Evolutionary conservation across 2,797 vertebrate species (phyloP), one percentile per base, ranked within the genome.

Genomic region (Prionace glauca): DNA sequence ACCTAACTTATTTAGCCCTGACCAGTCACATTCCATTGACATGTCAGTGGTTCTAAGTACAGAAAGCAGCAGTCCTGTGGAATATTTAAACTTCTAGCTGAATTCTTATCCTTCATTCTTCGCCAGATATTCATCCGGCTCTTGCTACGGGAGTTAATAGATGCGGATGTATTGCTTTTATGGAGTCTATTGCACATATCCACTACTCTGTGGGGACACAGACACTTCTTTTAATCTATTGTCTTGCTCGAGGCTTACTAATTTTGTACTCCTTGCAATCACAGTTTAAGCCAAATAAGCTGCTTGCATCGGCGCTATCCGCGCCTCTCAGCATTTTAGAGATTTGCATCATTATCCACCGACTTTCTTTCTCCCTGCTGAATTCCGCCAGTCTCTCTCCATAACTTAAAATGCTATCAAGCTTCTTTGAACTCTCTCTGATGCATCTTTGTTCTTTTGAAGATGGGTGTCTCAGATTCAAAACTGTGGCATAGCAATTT

Each of bases 161-260:
- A 62, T 67, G 62, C 65, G 62, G 90, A 92, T 69, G 62, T 92
- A 92, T 92, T 92, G 62, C 90, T 36, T 67, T 67, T 92, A 41
- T 92, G 62, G 62, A 90, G n/a, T 41, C 32, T 41, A 36, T 24
- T 92, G 90, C 65, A 67, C 26, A 92, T 41, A 92, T 92, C 90
- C 62, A 69, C 62, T n/a, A 36, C 62, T 92, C 18, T 92, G 62
- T 36, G 65, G 62, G 36, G 65, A 92, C 90, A 69, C 36, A 92
- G 69, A 69, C 18, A 69, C 69, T 67, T 24, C 90, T 92, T 92
- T 92, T 92, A 67, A 92, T 92, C 90, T 92, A 65, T 92, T 92
- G 65, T 92, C n/a, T 69, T 69, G 62, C 65, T 92, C 12, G 24
- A 92, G 90, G 90, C 90, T 92, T 69, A n/a, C n/a, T 92, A 92